Evolutionary conservation across 2,797 vertebrate species (phyloP), one percentile per base, ranked within the genome.

Genomic region (Chaunax sp.): DNA sequence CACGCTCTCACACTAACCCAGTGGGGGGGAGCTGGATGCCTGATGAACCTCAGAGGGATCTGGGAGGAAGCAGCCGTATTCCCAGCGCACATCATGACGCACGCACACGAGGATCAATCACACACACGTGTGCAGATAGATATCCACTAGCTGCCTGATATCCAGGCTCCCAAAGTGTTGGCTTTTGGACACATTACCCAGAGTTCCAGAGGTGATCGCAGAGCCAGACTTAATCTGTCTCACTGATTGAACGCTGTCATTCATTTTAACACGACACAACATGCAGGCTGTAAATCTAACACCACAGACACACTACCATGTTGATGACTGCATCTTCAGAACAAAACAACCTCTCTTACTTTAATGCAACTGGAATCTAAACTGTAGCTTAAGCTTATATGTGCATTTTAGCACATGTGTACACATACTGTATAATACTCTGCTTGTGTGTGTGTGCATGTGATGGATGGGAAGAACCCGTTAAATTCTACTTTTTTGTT

Each of bases 41-140:
- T 72, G 76, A 84, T 81, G 64, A 86, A 75, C 63, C 86, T 64
- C 83, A 14, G 54, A 83, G 72, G 86, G 86, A 86, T 78, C 80
- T 60, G 68, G 63, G 66, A 87, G 89, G 85, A 90, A 85, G 67
- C 28, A 51, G 69, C 35, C 37, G 25, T 80, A 81, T 83, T 82
- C 82, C 79, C 87, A 85, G 53, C 41, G 8, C 37, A 35, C 64
- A 44, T 28, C 69, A 57, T 66, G 46, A 82, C 45, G 25, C 60
- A 72, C 52, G 28, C 47, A 49, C 18, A 35, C 26, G 5, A 37
- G 43, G 47, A 49, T 50, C 35, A 69, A 41, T 35, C 15, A 43
- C 57, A 43, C 25, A 41, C 35, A 61, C 30, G 50, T n/a, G 9
- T 2, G 9, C 59, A 56, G 22, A 52, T n/a, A 57, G 5, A 25